Evolutionary conservation across 1,140 invertebrate species (phyloP), one percentile per base, ranked within the genome.

Genomic region (Muscidifurax raptorellus): DNA sequence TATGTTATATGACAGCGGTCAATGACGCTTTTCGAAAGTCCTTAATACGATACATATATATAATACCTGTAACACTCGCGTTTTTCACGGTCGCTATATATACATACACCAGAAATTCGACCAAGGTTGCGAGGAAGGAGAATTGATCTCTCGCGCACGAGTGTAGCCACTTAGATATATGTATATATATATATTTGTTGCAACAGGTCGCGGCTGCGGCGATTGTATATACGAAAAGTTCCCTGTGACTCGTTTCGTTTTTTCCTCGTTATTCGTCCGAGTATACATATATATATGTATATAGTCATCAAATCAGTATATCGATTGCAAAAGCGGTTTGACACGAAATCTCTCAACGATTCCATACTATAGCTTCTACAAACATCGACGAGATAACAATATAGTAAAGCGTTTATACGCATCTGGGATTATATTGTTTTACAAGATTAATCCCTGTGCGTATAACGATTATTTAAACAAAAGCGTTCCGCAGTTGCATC

Each of bases 11-110:
- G 40, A 4, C 13, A 52, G 18, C 52, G 52, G 22, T 64, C 83
- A 59, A 85, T 69, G 25, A 82, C 59, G 44, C 44, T 81, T 81
- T 81, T 81, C 28, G 69, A 82, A 71, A 85, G 81, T 85, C 52
- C 52, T 28, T 64, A 59, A 85, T 84, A 10, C 40, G 40, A 10
- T 40, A 40, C 10, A 10, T 40, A 40, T 40, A 10, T 40, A 10
- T 40, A 6, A 40, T 40, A 40, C 10, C 4, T 40, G 1, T 6
- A 59, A 22, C 7, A 59, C 67, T 52, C 67, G 59, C 64, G 72
- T 85, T 69, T 64, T 75, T 84, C 72, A 76, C 30, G 27, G 52
- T 59, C 52, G 52, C 30, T 28, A 52, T 13, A n/a, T n/a, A n/a
- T n/a, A n/a, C n/a, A n/a, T n/a, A n/a, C 44, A 72, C 52, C 80